These are phyloP conservation scores for Semnornis frantzii DNA, from an alignment of 2,113 vertebrate species.

Conservation along the genomic window DNA sequence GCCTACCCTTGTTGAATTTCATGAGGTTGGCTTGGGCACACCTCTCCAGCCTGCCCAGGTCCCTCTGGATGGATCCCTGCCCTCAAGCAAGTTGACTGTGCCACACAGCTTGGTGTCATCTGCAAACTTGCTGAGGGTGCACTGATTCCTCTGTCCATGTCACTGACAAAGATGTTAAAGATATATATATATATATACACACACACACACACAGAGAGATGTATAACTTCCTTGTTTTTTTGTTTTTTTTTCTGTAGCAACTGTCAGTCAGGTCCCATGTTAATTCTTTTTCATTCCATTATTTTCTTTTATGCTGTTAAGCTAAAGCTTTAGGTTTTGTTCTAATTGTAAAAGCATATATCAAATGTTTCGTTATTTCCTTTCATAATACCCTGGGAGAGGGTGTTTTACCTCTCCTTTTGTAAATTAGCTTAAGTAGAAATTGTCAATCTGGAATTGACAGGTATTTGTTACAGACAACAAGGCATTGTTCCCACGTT, in stretches of 20 bases:
- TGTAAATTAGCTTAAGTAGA: conserved; percentile 69
- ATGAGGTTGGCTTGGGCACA: no score
- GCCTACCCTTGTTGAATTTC: no score
- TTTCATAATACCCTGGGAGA: conserved; percentile 62
- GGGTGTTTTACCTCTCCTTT: conserved; percentile 66
- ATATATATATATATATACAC: neutral
- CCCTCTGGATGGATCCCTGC: no score
- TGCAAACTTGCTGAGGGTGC: no score
- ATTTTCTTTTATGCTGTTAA: conserved; percentile 40
- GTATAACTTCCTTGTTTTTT: neutral
- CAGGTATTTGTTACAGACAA: conserved; percentile 75
- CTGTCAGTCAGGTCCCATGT: neutral
- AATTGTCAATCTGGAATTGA: conserved; percentile 75
- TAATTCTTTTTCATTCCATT: neutral
- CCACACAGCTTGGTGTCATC: no score
- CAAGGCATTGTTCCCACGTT: conserved; percentile 62
- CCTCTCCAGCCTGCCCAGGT: no score
- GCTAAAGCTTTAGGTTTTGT: conserved; percentile 71
- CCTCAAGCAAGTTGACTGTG: no score
- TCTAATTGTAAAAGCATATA: conserved; percentile 67
- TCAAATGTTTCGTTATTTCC: conserved; percentile 73
- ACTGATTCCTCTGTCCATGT: no score
- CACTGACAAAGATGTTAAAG: no score
- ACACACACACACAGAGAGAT: neutral
- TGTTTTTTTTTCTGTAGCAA: neutral